phyloP scores from a whole-genome alignment of 2,113 vertebrate genomes.

The Neodontobutis hainanensis region DNA sequence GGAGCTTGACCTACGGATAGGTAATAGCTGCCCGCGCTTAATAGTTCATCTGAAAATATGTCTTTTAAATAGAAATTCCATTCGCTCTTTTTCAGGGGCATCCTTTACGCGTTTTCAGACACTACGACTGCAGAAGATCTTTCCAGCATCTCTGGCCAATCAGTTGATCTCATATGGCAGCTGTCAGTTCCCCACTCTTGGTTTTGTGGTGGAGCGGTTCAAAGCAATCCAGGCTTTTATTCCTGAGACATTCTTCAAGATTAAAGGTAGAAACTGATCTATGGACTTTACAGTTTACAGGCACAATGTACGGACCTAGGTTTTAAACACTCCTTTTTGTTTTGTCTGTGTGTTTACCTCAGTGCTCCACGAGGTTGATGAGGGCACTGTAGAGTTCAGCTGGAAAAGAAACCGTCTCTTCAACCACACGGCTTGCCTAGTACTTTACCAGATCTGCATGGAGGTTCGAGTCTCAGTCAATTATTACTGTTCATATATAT shows the following conservation, averaged over 20 bases:
- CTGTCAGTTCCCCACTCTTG: slow-evolving; percentile 97
- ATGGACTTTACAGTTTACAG: no score
- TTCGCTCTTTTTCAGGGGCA: slow-evolving; percentile 81
- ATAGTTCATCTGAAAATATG: neutral
- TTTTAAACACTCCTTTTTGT: slow-evolving; percentile 12
- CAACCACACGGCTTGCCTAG: slow-evolving; percentile 92
- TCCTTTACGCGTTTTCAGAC: slow-evolving; percentile 99
- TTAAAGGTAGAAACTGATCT: slow-evolving; percentile 83
- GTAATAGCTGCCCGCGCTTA: slow-evolving; percentile 62
- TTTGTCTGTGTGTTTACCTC: slow-evolving; percentile 24
- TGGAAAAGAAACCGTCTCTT: slow-evolving; percentile 98
- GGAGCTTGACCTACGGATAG: slow-evolving; percentile 95
- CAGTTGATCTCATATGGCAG: slow-evolving; percentile 98
- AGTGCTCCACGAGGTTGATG: slow-evolving; percentile 90
- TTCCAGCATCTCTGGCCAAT: slow-evolving; percentile 88
- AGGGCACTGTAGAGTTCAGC: slow-evolving; percentile 87
- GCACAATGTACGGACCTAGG: neutral
- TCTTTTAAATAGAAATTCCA: neutral
- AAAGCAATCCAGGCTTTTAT: slow-evolving; percentile 99
- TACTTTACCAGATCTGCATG: slow-evolving; percentile 98
- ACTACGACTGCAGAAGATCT: slow-evolving; percentile 89
- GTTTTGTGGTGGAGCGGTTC: slow-evolving; percentile 97
- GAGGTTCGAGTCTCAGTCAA: slow-evolving; percentile 80
- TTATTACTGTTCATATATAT: no score
- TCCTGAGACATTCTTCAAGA: slow-evolving; percentile 93